Base-by-base conservation (phyloP, 2,113 vertebrate species). In the Origma solitaria region DNA sequence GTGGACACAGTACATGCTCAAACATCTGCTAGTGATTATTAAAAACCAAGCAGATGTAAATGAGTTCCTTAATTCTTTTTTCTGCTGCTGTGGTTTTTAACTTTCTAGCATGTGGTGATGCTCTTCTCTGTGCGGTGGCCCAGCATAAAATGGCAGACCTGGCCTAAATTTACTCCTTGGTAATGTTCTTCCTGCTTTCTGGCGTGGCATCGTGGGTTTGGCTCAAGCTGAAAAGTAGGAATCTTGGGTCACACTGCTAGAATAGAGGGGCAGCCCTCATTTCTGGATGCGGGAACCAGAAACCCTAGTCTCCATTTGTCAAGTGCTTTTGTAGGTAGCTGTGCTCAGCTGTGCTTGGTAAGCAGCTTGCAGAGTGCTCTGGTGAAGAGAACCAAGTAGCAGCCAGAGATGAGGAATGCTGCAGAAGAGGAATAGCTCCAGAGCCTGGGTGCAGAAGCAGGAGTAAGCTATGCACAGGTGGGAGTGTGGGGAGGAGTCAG, bases 311-410 rank as follows among this genome's bases (percentile, higher is more conserved):
- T 84, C 24, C 3, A 0, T 78, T 49, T 91, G 35, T 30, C 0
- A 3, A 22, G 33, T 2, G 3, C 17, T 71, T 68, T 31, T 47
- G 28, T 51, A 56, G 65, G 28, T 56, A 30, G 28, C 49, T 1
- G 4, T 58, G 77, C 68, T 56, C 23, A 25, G 23, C 37, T 87
- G 45, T 84, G 68, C 54, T 89, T 54, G 53, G 24, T 51, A 20
- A 77, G 53, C 66, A 64, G 44, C 35, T 82, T 69, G 28, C 1
- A 3, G 61, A 37, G 28, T 0, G 0, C 38, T 50, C 57, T 0
- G 1, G 13, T 82, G 53, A 69, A 40, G 28, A 82, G 38, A 81
- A 33, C 24, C 25, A 45, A 20, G 17, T 28, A 45, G 51, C 38
- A 82, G 54, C 10, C 4, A 3, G 23, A 56, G n/a, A 6, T 40